Evolutionary conservation across 1,140 invertebrate genomes (phyloP).

Genomic region (Nasonia longicornis): DNA sequence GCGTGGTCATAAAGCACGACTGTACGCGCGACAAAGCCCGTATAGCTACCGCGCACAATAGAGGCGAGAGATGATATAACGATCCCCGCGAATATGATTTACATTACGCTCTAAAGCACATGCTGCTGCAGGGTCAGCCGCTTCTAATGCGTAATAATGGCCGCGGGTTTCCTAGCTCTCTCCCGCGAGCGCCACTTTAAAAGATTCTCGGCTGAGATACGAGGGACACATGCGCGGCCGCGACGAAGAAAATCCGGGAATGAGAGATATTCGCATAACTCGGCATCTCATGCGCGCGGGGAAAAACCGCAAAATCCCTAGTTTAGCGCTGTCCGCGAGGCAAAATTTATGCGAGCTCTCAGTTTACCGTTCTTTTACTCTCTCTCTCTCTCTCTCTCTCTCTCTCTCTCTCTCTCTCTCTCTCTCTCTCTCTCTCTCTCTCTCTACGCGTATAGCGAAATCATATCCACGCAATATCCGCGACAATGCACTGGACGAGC

Average conservation of each 20-base stretch:
- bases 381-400: conserved; percentile 46
- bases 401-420: conserved; percentile 48
- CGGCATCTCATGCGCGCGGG: background rate
- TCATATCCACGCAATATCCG: background rate
- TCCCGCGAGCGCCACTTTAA: background rate
- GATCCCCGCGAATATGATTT: background rate
- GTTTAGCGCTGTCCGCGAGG: conserved; percentile 15
- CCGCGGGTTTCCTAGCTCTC: background rate
- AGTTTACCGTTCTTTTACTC: background rate
- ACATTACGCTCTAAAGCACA: background rate
- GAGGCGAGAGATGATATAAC: background rate
- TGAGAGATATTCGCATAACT: conserved; percentile 16
- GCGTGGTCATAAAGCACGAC: too few species aligned
- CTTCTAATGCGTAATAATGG: conserved; percentile 6
- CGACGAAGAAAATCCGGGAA: background rate
- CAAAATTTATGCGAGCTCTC: conserved; percentile 15
- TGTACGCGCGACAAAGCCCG: background rate
- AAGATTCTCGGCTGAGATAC: conserved; percentile 3
- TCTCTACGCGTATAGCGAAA: conserved; percentile 31
- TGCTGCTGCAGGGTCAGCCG: background rate
- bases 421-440: conserved; percentile 10
- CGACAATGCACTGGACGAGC: background rate
- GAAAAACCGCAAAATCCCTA: conserved; percentile 26
- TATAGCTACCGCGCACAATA: background rate
- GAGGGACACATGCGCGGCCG: background rate